Evolutionary conservation across 2,797 vertebrate genomes (phyloP), one percentile per base, ranked within the genome.

Genomic region (Jordanella pulchra): DNA sequence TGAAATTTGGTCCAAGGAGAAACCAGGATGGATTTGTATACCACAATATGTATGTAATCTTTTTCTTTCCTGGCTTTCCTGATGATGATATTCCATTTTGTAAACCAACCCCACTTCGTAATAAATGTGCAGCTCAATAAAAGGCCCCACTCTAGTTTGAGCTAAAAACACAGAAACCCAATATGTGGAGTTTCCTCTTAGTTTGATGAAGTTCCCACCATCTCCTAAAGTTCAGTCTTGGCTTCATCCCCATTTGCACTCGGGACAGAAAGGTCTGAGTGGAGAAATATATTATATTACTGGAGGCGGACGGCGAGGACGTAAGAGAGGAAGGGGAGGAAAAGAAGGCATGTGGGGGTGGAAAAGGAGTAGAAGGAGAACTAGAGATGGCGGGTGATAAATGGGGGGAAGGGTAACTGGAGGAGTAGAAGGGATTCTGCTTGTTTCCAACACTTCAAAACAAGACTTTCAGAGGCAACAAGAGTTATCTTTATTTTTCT

Each of bases 201-300:
- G 63, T 84, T 84, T 73, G 61, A 75, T 64, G 74, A 73, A 80
- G 86, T 78, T 84, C 83, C 84, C 83, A 87, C 77, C 86, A 84
- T 81, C 78, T 84, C 72, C 81, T 3, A 45, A 86, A 80, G 89
- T 88, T 84, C 84, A 82, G 72, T 82, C 73, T 78, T 83, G 88
- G 88, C 85, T 87, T 67, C 73, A 21, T 83, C 77, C 72, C 80
- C 77, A 82, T 91, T 91, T 90, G 91, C 87, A 91, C 89, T 1
- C 80, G 86, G 84, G 80, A 86, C 87, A 88, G 91, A 87, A 91
- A 89, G 85, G 86, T 64, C 88, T 83, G 76, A 87, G 75, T 70
- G 72, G 77, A 91, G 85, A 86, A 82, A 73, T 88, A 90, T 88
- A 87, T 87, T 91, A 87, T 83, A 89, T 91, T 91, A 85, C 79